A percentile compares a stretch with the other conserved stretches of the same genome.
These are phyloP conservation scores for Chiloscyllium plagiosum DNA, from an alignment of 2,113 vertebrate genomes.

Conservation along the genomic window DNA sequence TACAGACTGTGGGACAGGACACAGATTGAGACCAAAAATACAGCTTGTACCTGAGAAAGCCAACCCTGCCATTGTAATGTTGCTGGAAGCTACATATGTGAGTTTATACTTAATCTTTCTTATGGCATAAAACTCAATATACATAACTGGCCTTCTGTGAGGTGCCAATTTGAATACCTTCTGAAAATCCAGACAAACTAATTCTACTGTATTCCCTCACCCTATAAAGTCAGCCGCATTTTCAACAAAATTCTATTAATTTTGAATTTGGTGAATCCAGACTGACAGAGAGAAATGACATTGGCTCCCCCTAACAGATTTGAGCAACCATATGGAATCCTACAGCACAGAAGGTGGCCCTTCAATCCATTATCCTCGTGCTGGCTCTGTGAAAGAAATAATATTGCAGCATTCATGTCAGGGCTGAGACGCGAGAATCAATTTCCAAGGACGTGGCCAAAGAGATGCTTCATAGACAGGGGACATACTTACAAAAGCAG, in stretches of 20 bases:
- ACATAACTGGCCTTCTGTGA: neutral
- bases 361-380: neutral
- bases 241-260: neutral
- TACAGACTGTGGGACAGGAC: neutral
- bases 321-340: neutral
- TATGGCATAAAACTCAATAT: neutral
- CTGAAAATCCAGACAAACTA: neutral
- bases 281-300: neutral
- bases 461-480: neutral
- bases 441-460: neutral
- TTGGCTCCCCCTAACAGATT: neutral
- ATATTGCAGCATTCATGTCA: neutral
- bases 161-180: neutral
- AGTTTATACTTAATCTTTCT: neutral
- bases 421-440: neutral
- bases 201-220: neutral
- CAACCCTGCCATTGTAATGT: too few species aligned
- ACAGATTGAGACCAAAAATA: neutral
- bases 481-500: slow-evolving; percentile 50
- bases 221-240: neutral
- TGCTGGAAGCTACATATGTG: neutral
- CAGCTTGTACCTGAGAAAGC: neutral
- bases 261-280: neutral
- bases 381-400: neutral
- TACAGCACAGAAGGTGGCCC: neutral